Conservation (phyloP, 2,113 vertebrate genomes). For the Amblyornis subalaris region DNA sequence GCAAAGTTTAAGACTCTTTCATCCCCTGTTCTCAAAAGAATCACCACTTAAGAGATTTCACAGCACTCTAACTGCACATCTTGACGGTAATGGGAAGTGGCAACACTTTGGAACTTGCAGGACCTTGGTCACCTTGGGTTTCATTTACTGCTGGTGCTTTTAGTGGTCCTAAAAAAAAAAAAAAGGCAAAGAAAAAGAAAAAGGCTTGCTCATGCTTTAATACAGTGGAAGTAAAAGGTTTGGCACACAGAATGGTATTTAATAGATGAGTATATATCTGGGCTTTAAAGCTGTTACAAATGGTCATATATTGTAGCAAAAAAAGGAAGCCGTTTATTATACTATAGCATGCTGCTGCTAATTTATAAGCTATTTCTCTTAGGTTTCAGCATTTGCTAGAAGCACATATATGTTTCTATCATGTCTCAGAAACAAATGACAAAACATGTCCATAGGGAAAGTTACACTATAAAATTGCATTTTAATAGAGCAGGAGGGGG, state of each 20-base stretch:
- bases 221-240: constrained; percentile 31
- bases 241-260: constrained; percentile 12
- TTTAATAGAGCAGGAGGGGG: not conserved
- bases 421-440: not conserved
- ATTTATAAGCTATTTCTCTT: not conserved
- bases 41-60: not conserved
- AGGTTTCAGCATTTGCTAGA: not conserved
- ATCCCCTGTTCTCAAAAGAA: not conserved
- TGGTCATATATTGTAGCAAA: not conserved
- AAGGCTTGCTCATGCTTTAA: not conserved
- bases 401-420: not conserved
- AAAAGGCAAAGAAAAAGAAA: not conserved
- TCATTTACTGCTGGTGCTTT: not conserved
- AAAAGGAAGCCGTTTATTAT: not conserved
- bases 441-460: not conserved
- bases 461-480: not conserved
- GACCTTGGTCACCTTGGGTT: constrained; percentile 28
- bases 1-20: not conserved
- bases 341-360: not conserved
- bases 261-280: not conserved
- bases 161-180: not conserved
- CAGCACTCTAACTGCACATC: not conserved
- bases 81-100: not conserved
- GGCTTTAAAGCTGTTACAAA: constrained; percentile 29
- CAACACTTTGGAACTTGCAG: not conserved